Base-by-base conservation (phyloP, 2,113 vertebrate species). In the Corythornis vintsioides region DNA sequence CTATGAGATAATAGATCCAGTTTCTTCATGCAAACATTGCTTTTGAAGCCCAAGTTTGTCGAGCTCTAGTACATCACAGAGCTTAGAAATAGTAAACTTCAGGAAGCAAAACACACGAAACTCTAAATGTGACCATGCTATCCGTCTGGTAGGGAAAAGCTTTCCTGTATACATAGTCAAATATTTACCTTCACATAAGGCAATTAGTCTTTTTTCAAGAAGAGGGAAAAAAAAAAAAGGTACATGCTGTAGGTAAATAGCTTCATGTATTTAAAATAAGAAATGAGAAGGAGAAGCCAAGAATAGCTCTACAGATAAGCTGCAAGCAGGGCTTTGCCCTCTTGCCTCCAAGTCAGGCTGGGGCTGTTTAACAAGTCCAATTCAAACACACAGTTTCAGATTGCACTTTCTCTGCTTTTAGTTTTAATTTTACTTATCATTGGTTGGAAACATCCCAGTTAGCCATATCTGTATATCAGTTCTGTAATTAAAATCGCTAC, bases 161-260 rank as follows among this genome's bases (percentile, higher is more conserved):
- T 67, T 92, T 88, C 77, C 69, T 70, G 24, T 47, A 76, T 38
- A 25, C 15, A 19, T 52, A 43, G 18, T 86, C 84, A 92, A 95
- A 94, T 91, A 95, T 95, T 95, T 94, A 72, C 48, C 15, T 91
- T 89, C n/a, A 74, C 52, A 74, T 78, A 31, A 83, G 52, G 72
- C 76, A 94, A 52, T 88, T 88, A 92, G 38, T 81, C 43, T 74
- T 88, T 94, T 83, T 80, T 86, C 64, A 66, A 71, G 56, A 74
- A 19, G 9, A 48, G 22, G 24, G n/a, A 77, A 90, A 77, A 80
- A 33, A 77, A 90, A 77, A 65, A 56, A 0, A 5, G 11, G 60
- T 86, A 77, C 79, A 80, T 77, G 59, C 60, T 86, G n/a, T 74
- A 67, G 20, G 31, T 83, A 94, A 86, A 94, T 80, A 95, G n/a